Percentiles rank a stretch among this genome's conserved stretches.
phyloP scores from a whole-genome alignment of 2,888 invertebrate genomes.

The Ennomos quercinarius region DNA sequence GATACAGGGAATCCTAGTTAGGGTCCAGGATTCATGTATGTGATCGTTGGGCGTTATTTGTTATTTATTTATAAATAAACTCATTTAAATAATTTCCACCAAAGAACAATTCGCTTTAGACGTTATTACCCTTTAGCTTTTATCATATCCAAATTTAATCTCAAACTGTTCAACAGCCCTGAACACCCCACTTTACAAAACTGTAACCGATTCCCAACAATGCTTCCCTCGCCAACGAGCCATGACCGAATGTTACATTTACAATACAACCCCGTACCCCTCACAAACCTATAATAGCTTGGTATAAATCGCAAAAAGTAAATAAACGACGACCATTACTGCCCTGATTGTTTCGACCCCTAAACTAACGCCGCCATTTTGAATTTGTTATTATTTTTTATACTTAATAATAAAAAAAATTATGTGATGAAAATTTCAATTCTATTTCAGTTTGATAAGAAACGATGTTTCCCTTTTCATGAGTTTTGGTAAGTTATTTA shows the following conservation, averaged over 20 bases:
- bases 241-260: slow-evolving; percentile 76
- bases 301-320: slow-evolving; percentile 82
- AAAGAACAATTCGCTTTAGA: not conserved
- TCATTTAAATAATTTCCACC: too few species aligned
- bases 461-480: too few species aligned
- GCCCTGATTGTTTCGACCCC: slow-evolving; percentile 81
- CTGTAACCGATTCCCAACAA: slow-evolving; percentile 41
- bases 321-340: slow-evolving; percentile 81
- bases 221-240: slow-evolving; percentile 73
- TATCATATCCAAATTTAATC: slow-evolving; percentile 30
- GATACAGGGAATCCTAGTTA: too few species aligned
- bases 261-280: too few species aligned
- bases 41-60: too few species aligned
- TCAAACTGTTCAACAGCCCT: slow-evolving; percentile 34
- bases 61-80: too few species aligned
- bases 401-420: slow-evolving; percentile 10
- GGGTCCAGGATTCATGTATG: too few species aligned
- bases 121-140: slow-evolving; percentile 1
- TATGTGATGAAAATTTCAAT: not conserved
- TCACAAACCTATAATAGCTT: slow-evolving; percentile 39
- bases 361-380: slow-evolving; percentile 74
- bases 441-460: too few species aligned
- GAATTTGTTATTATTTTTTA: slow-evolving; percentile 33
- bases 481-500: too few species aligned
- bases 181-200: slow-evolving; percentile 34